Evolutionary conservation across 2,888 invertebrate genomes (phyloP).

Genomic region (Ypsolopha scabrella): DNA sequence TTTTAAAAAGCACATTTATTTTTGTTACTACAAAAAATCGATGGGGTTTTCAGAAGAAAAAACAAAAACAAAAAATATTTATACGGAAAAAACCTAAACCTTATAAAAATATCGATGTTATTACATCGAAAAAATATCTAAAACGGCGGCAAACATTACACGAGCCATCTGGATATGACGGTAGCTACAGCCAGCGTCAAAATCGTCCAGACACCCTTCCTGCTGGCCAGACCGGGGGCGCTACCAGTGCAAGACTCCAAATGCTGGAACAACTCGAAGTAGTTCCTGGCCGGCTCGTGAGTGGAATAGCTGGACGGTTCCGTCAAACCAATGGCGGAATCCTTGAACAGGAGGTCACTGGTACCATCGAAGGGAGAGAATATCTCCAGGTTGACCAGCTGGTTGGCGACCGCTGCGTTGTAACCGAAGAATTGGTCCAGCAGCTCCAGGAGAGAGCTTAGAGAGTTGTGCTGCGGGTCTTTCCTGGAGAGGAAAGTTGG

Average conservation of each 20-base stretch:
- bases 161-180: background rate
- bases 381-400: conserved; percentile 60
- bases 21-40: too few relatives aligned
- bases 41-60: too few relatives aligned
- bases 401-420: conserved; percentile 31
- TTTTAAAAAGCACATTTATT: too few relatives aligned
- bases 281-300: conserved; percentile 61
- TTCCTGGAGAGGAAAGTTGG: conserved; percentile 25
- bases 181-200: conserved; percentile 21
- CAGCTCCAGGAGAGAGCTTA: conserved; percentile 48
- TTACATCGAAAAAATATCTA: background rate
- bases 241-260: conserved; percentile 41
- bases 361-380: conserved; percentile 69
- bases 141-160: background rate
- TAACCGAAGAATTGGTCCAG: conserved; percentile 67
- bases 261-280: conserved; percentile 65
- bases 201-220: conserved; percentile 24
- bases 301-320: conserved; percentile 36
- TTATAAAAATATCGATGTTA: background rate
- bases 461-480: conserved; percentile 35
- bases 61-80: background rate
- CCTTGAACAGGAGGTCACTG: conserved; percentile 72
- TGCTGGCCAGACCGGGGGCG: conserved; percentile 22
- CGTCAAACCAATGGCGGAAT: conserved; percentile 69
- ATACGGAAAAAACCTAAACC: background rate